A percentile compares a stretch with the other conserved stretches of the same genome.
These are phyloP conservation scores for Rhea pennata DNA, from an alignment of 2,113 vertebrate genomes.

Conservation along the genomic window DNA sequence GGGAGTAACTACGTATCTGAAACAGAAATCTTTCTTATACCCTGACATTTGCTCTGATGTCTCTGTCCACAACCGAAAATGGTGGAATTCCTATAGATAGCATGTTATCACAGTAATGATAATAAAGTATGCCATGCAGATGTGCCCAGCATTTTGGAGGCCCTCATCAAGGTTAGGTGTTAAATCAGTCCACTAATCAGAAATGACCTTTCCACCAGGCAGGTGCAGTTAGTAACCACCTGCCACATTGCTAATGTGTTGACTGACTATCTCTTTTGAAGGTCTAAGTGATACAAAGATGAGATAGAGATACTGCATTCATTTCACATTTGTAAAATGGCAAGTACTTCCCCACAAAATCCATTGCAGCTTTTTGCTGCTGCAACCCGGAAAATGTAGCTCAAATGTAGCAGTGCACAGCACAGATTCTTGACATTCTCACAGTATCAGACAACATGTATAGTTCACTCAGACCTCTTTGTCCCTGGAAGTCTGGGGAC, in stretches of 20 bases:
- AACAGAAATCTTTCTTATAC: not conserved
- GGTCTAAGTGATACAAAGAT: not conserved
- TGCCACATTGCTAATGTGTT: slow-evolving; percentile 4
- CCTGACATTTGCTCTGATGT: not conserved
- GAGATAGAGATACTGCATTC: not conserved
- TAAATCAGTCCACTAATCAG: slow-evolving; percentile 31
- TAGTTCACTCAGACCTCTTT: too few species aligned
- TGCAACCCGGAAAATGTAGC: not conserved
- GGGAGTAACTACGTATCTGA: not conserved
- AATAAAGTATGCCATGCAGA: slow-evolving; percentile 29
- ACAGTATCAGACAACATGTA: not conserved
- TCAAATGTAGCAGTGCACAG: not conserved
- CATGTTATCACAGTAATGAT: slow-evolving; percentile 4
- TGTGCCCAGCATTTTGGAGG: not conserved
- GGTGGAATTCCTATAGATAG: not conserved
- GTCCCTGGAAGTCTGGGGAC: too few species aligned
- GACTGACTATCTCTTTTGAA: slow-evolving; percentile 11
- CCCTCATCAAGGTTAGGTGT: slow-evolving; percentile 9
- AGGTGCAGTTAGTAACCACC: slow-evolving; percentile 7
- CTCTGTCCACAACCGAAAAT: not conserved
- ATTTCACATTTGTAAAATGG: not conserved
- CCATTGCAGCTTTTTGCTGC: not conserved
- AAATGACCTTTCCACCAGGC: slow-evolving; percentile 21
- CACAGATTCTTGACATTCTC: not conserved
- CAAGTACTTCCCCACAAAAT: not conserved